Conservation (phyloP, 2,113 vertebrate species). For the Leucopsar rothschildi region DNA sequence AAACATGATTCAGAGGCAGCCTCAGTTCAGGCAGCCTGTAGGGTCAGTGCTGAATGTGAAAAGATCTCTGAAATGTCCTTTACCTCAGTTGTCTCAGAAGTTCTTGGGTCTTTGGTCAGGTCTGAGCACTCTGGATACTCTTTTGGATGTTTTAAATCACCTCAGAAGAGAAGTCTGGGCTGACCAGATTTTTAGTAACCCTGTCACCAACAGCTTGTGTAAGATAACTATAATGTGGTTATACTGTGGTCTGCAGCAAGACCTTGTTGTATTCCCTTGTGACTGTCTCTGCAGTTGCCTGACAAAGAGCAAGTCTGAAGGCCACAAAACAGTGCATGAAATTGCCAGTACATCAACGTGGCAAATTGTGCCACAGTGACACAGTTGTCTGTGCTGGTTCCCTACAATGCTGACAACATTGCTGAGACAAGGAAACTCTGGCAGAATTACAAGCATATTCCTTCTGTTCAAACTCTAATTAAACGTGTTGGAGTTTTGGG, state of each 20-base stretch:
- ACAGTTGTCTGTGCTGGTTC: not conserved
- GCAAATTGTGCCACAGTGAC: not conserved
- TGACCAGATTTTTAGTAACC: not conserved
- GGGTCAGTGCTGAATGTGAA: not conserved
- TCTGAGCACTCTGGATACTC: not conserved
- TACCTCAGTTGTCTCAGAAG: not conserved
- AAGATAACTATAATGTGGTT: not conserved
- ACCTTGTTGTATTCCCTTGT: not conserved
- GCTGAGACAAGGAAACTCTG: not conserved
- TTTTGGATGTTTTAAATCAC: not conserved
- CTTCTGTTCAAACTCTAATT: not conserved
- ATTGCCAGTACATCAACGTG: not conserved
- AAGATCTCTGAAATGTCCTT: not conserved
- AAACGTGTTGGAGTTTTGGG: not conserved
- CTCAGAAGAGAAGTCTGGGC: not conserved
- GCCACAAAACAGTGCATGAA: not conserved
- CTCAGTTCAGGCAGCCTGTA: not conserved
- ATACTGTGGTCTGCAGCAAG: not conserved
- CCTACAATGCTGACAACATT: not conserved
- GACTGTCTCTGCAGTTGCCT: not conserved
- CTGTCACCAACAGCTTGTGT: not conserved
- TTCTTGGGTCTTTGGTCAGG: not conserved
- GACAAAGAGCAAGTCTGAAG: not conserved
- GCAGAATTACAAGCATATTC: not conserved
- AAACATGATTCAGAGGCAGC: not conserved